These are phyloP conservation scores for Mionectes macconnelli DNA, from an alignment of 2,113 vertebrate genomes.

Conservation along the genomic window DNA sequence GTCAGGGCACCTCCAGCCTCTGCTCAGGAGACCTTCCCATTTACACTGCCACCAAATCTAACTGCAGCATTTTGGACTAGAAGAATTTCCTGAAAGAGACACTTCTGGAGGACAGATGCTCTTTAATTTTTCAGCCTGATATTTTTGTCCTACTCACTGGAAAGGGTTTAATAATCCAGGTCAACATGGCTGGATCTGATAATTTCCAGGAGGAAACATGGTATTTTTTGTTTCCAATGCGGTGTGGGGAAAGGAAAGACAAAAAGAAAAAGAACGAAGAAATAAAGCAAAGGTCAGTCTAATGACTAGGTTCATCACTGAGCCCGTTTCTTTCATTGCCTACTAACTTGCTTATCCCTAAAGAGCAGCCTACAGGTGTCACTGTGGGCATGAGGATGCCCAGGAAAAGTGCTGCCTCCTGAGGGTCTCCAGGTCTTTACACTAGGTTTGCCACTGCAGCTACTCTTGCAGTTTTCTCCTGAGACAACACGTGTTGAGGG, in stretches of 20 bases:
- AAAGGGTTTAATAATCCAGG: neutral
- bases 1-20: neutral
- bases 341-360: neutral
- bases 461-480: neutral
- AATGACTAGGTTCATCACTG: neutral
- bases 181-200: neutral
- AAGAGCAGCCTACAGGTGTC: neutral
- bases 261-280: neutral
- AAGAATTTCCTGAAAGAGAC: neutral
- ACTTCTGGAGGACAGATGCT: neutral
- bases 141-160: neutral
- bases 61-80: neutral
- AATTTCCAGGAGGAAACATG: neutral
- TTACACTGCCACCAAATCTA: neutral
- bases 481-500: neutral
- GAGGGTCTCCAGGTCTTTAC: neutral
- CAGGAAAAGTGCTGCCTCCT: neutral
- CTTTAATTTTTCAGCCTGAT: neutral
- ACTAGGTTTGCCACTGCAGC: neutral
- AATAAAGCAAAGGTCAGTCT: neutral
- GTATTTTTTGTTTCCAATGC: neutral
- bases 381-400: neutral
- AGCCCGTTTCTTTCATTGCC: neutral
- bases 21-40: neutral
- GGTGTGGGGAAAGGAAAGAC: neutral